Evolutionary conservation across 2,113 vertebrate genomes (phyloP).

Genomic region (Pterocles orientalis): DNA sequence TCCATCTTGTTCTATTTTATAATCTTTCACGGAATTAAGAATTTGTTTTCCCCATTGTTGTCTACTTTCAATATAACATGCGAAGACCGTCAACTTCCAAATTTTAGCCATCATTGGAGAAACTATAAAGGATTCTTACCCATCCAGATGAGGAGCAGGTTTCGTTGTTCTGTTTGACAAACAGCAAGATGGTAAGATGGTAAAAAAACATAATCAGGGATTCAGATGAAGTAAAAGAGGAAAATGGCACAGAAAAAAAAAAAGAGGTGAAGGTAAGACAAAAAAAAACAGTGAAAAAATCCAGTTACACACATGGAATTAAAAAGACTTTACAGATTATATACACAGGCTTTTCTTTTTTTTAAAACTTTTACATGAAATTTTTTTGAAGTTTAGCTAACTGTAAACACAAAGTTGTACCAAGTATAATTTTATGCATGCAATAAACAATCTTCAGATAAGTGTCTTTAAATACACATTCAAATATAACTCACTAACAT

Average conservation of each 20-base stretch:
- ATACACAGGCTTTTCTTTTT: not conserved
- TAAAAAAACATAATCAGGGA: constrained; percentile 46
- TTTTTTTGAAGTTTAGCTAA: not conserved
- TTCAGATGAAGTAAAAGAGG: constrained; percentile 65
- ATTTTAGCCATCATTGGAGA: not conserved
- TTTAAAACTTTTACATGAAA: not conserved
- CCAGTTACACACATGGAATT: constrained; percentile 20
- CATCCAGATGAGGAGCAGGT: constrained; percentile 93
- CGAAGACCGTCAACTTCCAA: not conserved
- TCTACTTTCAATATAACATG: not conserved
- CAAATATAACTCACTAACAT: not conserved
- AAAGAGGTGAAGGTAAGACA: constrained; percentile 69
- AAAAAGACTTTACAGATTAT: not conserved
- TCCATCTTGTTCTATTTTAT: not conserved
- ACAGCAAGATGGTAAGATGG: constrained; percentile 72
- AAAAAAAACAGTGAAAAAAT: constrained; percentile 65
- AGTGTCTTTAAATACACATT: not conserved
- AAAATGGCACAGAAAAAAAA: constrained; percentile 65
- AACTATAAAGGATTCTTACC: constrained; percentile 77
- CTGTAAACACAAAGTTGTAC: not conserved
- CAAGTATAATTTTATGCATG: constrained; percentile 25
- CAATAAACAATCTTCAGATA: not conserved
- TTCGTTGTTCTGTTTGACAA: constrained; percentile 91
- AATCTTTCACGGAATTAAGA: not conserved
- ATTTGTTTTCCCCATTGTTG: not conserved